phyloP scores from a whole-genome alignment of 2,888 invertebrate genomes.

The Sinodicranocentrus sp. region DNA sequence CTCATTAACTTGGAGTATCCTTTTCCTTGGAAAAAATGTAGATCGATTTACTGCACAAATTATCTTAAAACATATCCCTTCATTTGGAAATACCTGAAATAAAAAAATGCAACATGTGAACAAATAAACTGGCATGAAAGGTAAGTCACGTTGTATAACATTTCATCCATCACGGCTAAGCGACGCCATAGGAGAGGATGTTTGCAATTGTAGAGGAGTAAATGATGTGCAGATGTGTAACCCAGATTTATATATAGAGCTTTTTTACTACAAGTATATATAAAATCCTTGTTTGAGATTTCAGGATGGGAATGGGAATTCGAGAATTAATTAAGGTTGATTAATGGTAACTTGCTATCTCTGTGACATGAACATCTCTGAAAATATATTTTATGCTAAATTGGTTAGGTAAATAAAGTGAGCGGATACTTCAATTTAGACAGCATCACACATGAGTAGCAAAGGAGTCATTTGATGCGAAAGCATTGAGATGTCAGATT shows the following conservation, averaged over 20 bases:
- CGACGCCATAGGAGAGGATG: background rate
- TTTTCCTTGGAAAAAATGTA: too few species aligned
- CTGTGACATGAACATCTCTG: background rate
- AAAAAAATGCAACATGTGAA: too few species aligned
- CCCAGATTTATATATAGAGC: background rate
- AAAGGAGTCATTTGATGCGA: too few species aligned
- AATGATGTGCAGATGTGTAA: background rate
- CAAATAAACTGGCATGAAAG: too few species aligned
- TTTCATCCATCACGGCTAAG: background rate
- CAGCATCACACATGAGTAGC: too few species aligned
- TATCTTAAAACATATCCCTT: too few species aligned
- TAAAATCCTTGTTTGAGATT: background rate
- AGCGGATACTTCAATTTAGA: background rate
- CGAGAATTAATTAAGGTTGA: slow-evolving; percentile 1
- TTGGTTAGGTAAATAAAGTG: background rate
- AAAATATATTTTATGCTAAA: background rate
- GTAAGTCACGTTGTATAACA: too few species aligned
- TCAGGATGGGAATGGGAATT: slow-evolving; percentile 7
- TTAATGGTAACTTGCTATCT: background rate
- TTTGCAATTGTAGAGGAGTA: background rate
- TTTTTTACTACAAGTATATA: too few species aligned
- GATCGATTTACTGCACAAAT: too few species aligned
- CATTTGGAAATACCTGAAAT: too few species aligned
- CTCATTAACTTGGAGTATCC: too few species aligned
- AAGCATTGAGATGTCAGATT: too few species aligned